Conservation (phyloP, 2,888 invertebrate genomes). For the Diarsia brunnea region DNA sequence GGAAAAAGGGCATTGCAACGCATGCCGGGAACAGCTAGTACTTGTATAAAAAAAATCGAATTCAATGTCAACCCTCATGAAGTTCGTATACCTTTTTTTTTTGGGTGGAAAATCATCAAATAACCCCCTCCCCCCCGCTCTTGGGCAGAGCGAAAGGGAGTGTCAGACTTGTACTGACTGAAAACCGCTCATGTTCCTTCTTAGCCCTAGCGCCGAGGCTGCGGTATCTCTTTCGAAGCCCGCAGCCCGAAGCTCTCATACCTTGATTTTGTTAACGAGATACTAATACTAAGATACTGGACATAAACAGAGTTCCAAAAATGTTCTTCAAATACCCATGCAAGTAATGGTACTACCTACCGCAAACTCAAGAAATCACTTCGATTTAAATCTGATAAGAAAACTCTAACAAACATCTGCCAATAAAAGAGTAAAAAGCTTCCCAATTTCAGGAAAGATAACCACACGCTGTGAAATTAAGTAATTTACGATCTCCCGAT, state of each 20-base stretch:
- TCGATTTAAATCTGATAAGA: not conserved
- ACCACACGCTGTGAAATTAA: constrained; percentile 54
- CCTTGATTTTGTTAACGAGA: too few relatives aligned
- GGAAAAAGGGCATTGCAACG: too few relatives aligned
- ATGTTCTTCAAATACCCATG: not conserved
- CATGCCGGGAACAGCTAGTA: too few relatives aligned
- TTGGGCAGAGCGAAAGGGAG: too few relatives aligned
- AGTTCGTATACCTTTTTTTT: too few relatives aligned
- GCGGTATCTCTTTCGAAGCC: too few relatives aligned
- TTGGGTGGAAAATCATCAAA: too few relatives aligned
- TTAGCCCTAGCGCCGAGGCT: too few relatives aligned
- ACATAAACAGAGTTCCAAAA: not conserved
- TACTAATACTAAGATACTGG: not conserved
- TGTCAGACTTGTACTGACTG: too few relatives aligned
- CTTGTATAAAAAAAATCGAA: not conserved
- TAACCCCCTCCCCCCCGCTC: too few relatives aligned
- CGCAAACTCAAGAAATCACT: not conserved
- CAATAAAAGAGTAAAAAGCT: constrained; percentile 43
- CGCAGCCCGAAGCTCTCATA: not conserved
- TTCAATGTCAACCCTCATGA: not conserved
- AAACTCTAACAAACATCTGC: constrained; percentile 27
- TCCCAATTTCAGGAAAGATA: constrained; percentile 44
- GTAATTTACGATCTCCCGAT: constrained; percentile 65
- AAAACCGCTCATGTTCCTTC: too few relatives aligned
- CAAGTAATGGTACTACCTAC: not conserved